Base-by-base conservation (phyloP, 2,888 invertebrate genomes). In the Drosophila aldrichi region DNA sequence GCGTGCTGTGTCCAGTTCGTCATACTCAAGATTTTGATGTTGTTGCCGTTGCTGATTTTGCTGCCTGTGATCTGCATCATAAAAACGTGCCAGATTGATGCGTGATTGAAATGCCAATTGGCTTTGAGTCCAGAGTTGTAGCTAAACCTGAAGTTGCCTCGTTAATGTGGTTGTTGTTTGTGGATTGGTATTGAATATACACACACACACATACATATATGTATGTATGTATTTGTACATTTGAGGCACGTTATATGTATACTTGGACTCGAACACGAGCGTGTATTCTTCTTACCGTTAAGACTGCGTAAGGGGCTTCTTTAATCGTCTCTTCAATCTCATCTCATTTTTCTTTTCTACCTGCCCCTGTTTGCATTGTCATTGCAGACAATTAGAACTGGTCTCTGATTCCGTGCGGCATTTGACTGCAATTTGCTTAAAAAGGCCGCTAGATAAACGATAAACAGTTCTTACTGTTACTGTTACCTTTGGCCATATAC, bases 71-170 rank as follows among this genome's bases (percentile, higher is more conserved):
- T 82, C 84, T 81, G 71, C 85, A 89, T 90, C 90, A 91, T 89
- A 91, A 92, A 92, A 92, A 92, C 92, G 92, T 91, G 92, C 92
- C 90, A 91, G 88, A 90, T 90, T 91, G 90, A 90, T 92, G 92
- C 92, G 92, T 92, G 92, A 91, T 92, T 88, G 85, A 88, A 92
- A 88, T 92, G 77, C 86, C 89, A 91, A 92, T 79, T 79, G 86
- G 75, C 68, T 72, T 40, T 57, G 68, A 43, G 36, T 43, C 57
- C 44, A n/a, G 52, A 57, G 67, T 56, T 67, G 52, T 63, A 60
- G 64, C 60, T 66, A 40, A 38, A 63, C 18, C 64, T 60, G 43
- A 72, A 62, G 65, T 68, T 64, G 51, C 25, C 58, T 65, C 69
- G 54, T 70, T 60, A 64, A 71, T 70, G 65, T 68, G 66, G 20